Evolutionary conservation across 2,797 vertebrate genomes (phyloP).

Genomic region (Protosalanx chinensis): DNA sequence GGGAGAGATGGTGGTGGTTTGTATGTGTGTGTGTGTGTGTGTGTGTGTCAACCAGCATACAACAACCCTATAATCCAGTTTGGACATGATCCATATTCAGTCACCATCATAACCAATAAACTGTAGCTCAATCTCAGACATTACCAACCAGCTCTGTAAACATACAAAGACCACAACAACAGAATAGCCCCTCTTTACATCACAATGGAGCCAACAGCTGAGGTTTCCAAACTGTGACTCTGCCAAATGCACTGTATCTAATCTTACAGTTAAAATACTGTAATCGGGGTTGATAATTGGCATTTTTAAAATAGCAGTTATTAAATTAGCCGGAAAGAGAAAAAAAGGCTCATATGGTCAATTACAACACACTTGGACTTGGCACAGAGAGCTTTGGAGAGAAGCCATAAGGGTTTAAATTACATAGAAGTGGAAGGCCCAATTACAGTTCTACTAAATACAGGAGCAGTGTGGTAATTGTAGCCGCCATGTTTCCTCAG

Average conservation of each 20-base stretch:
- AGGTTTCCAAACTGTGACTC: conserved; percentile 54
- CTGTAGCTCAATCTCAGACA: conserved; percentile 12
- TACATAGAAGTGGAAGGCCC: conserved; percentile 66
- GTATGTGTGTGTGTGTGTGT: background rate
- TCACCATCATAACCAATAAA: conserved; percentile 6
- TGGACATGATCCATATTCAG: conserved; percentile 32
- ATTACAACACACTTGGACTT: conserved; percentile 73
- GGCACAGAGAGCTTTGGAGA: conserved; percentile 68
- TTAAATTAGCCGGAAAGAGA: conserved; percentile 62
- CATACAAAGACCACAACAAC: conserved; percentile 28
- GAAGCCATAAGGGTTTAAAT: conserved; percentile 68
- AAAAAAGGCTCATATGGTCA: conserved; percentile 69
- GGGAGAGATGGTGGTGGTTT: background rate
- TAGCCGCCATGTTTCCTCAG: conserved; percentile 58
- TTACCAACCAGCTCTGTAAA: background rate
- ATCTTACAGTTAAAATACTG: conserved; percentile 65
- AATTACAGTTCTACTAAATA: conserved; percentile 64
- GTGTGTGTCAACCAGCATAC: background rate
- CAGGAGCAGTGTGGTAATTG: conserved; percentile 57
- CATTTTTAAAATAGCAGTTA: conserved; percentile 70
- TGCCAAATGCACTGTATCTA: conserved; percentile 59
- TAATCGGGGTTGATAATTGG: conserved; percentile 69
- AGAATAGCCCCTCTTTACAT: conserved; percentile 44
- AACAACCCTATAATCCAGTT: background rate
- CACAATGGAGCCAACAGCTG: conserved; percentile 45